Base-by-base conservation (phyloP, 2,888 invertebrate species). In the Rotaria socialis region DNA sequence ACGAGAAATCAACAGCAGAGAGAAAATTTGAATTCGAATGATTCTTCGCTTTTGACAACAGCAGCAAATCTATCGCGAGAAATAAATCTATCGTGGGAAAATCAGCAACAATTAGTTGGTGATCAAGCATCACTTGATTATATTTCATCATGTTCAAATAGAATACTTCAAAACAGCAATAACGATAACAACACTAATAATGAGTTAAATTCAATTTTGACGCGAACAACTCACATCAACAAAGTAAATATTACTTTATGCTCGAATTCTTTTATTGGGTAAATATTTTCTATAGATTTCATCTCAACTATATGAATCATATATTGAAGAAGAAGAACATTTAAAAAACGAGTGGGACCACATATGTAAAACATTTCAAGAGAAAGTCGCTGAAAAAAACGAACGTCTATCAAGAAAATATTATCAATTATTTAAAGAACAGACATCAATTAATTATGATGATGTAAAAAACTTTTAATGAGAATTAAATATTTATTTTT, bases 381-480 rank as follows among this genome's bases (percentile, higher is more conserved):
- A 80, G n/a, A 80, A 43, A 80, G 22, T 80, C 14, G 47, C 47
- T 47, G 80, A 80, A 80, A 43, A 80, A 47, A 43, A 80, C 11
- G 80, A 80, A 47, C 80, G 80, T 80, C 24, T 80, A 47, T 80
- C 80, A 47, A 80, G 47, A 80, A 80, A 80, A 80, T 80, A 22
- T n/a, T 80, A 80, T 80, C 80, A 80, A 47, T 14, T 80, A 47
- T 80, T 80, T n/a, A 80, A 80, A 80, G 80, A 80, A 47, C 80
- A 80, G 47, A 47, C 80, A 80, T n/a, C 47, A n/a, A 47, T 80
- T 47, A 80, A 80, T 43, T 80, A 80, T 47, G 80, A 80, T 16
- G 80, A 80, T 80, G 80, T 80, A 80, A 47, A 35, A 35, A 35
- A 2, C 35, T 35, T 35, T 35, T 35, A 35, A 35, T 35, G 35